These are phyloP conservation scores for Dendroctonus valens DNA, from an alignment of 1,140 invertebrate genomes.

Conservation along the genomic window DNA sequence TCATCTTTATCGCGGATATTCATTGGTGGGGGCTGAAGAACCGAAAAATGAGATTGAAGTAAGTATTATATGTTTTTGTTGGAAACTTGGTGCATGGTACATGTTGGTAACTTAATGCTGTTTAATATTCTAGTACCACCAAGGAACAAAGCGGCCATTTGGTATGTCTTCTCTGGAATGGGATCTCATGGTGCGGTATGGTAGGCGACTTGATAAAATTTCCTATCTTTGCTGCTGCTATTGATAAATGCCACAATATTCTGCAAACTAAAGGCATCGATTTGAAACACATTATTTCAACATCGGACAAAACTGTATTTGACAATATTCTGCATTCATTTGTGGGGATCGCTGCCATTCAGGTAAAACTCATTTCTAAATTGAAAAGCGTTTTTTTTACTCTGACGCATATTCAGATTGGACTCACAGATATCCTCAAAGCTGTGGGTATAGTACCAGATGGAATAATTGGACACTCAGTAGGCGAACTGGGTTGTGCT, in stretches of 20 bases:
- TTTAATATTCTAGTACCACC: slow-evolving; percentile 50
- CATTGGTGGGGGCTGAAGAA: slow-evolving; percentile 49
- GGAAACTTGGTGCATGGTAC: no score
- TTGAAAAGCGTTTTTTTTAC: not conserved
- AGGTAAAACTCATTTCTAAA: slow-evolving; percentile 54
- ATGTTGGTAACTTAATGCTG: not conserved
- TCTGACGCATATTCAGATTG: slow-evolving; percentile 60
- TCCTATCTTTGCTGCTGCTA: slow-evolving; percentile 64
- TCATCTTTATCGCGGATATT: slow-evolving; percentile 62
- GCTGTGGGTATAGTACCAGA: slow-evolving; percentile 73
- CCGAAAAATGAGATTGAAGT: slow-evolving; percentile 43
- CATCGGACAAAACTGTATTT: slow-evolving; percentile 69
- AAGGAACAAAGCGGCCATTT: slow-evolving; percentile 51
- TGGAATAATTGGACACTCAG: slow-evolving; percentile 86
- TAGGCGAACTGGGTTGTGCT: slow-evolving; percentile 83
- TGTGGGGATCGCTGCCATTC: slow-evolving; percentile 87
- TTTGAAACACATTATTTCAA: slow-evolving; percentile 76
- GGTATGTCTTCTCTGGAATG: slow-evolving; percentile 71
- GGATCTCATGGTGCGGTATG: slow-evolving; percentile 69
- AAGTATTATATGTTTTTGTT: slow-evolving; percentile 22
- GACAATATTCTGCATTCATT: slow-evolving; percentile 86
- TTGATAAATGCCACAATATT: slow-evolving; percentile 67
- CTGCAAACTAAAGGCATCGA: slow-evolving; percentile 74
- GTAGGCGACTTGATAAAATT: slow-evolving; percentile 61
- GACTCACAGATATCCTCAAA: slow-evolving; percentile 74